Percentiles rank a stretch among this genome's conserved stretches.
phyloP scores from a whole-genome alignment of 2,113 vertebrate species.

The Numenius arquata region DNA sequence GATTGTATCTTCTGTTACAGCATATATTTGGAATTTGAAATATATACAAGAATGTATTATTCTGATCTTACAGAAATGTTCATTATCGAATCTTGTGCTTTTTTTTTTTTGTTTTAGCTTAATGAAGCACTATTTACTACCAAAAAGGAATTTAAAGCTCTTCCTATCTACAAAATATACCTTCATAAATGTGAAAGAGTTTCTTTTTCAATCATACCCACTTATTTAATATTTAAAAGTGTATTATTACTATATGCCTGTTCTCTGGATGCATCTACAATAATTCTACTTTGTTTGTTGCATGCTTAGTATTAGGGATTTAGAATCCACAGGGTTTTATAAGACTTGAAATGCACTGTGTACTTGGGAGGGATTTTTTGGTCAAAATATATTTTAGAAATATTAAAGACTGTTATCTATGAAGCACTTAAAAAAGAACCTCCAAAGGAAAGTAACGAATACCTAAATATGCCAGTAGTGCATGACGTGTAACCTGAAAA shows the following conservation, averaged over 20 bases:
- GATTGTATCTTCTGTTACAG: neutral
- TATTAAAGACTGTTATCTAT: neutral
- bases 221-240: neutral
- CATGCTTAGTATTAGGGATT: neutral
- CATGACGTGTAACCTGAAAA: neutral
- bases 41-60: neutral
- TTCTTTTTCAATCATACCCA: neutral
- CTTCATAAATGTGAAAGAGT: neutral
- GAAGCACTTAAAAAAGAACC: neutral
- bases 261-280: neutral
- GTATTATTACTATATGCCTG: neutral
- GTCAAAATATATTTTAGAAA: neutral
- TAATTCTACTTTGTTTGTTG: neutral
- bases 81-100: neutral
- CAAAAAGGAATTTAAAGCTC: neutral
- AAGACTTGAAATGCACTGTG: neutral
- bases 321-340: neutral
- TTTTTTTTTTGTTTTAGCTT: neutral
- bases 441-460: neutral
- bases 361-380: neutral
- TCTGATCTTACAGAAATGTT: neutral
- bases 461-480: neutral
- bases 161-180: neutral
- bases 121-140: neutral
- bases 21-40: neutral